These are phyloP conservation scores for Channa argus DNA, from an alignment of 2,113 vertebrate genomes.

Conservation along the genomic window DNA sequence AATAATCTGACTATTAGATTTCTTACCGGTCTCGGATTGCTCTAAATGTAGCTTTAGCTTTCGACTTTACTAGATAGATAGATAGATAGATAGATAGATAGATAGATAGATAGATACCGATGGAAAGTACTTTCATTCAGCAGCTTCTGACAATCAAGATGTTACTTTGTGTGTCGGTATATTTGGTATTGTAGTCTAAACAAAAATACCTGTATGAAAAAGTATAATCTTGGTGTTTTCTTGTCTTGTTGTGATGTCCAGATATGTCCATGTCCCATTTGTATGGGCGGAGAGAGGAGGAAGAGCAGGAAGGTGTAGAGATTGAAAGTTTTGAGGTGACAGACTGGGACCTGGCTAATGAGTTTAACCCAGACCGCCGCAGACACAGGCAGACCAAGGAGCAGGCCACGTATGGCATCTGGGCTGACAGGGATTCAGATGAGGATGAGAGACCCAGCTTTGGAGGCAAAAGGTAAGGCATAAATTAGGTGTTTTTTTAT, in stretches of 20 bases:
- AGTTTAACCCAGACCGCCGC: slow-evolving; percentile 96
- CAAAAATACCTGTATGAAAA: too few relatives aligned
- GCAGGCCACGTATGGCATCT: slow-evolving; percentile 94
- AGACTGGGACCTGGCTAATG: slow-evolving; percentile 97
- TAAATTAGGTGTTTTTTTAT: neutral
- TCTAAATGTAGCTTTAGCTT: too few relatives aligned
- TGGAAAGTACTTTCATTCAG: too few relatives aligned
- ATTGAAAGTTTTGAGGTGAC: slow-evolving; percentile 96
- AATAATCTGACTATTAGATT: too few relatives aligned
- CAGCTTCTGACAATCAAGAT: too few relatives aligned
- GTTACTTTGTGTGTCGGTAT: too few relatives aligned
- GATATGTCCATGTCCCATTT: slow-evolving; percentile 95
- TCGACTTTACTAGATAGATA: too few relatives aligned
- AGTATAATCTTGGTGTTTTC: neutral
- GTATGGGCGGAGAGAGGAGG: slow-evolving; percentile 88
- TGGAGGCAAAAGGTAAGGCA: slow-evolving; percentile 89
- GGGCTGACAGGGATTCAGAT: slow-evolving; percentile 94
- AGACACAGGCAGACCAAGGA: slow-evolving; percentile 94
- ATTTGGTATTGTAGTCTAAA: too few relatives aligned
- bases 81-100: too few relatives aligned
- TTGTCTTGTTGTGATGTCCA: slow-evolving; percentile 5
- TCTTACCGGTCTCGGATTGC: too few relatives aligned
- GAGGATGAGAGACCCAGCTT: slow-evolving; percentile 96
- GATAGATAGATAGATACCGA: too few relatives aligned
- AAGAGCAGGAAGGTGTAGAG: slow-evolving; percentile 91